Percentiles rank a stretch among this genome's conserved stretches.
Conservation (phyloP, 2,888 invertebrate species). For the Nomada lathburiana region DNA sequence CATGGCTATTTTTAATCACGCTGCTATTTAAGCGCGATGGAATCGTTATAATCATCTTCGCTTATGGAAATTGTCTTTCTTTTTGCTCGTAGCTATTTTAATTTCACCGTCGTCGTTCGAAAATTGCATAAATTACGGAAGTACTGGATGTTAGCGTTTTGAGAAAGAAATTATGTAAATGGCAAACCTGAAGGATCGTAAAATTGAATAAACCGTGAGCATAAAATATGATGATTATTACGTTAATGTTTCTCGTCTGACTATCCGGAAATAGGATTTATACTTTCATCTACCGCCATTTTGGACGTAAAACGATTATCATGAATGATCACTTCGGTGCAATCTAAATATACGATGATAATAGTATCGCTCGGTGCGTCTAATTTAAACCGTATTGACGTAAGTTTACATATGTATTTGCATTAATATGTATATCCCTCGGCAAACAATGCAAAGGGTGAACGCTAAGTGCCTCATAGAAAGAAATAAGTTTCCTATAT, state of each 20-base stretch:
- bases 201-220: background rate
- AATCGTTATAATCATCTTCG: conserved; percentile 1
- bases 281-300: too few relatives aligned
- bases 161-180: background rate
- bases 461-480: background rate
- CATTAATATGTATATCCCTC: conserved; percentile 40
- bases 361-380: conserved; percentile 42
- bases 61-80: background rate
- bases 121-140: background rate
- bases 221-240: background rate
- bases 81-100: background rate
- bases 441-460: conserved; percentile 16
- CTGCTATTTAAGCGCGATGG: background rate
- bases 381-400: conserved; percentile 59
- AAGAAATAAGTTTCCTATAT: conserved; percentile 13
- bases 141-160: background rate
- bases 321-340: conserved; percentile 29
- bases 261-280: too few relatives aligned
- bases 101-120: background rate
- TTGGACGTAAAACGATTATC: background rate
- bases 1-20: conserved; percentile 18
- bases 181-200: too few relatives aligned
- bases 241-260: background rate
- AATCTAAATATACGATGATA: conserved; percentile 54
- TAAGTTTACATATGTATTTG: conserved; percentile 36